A percentile compares a stretch with the other conserved stretches of the same genome.
Conservation (phyloP, 2,797 vertebrate genomes). For the Poecilia wingei region DNA sequence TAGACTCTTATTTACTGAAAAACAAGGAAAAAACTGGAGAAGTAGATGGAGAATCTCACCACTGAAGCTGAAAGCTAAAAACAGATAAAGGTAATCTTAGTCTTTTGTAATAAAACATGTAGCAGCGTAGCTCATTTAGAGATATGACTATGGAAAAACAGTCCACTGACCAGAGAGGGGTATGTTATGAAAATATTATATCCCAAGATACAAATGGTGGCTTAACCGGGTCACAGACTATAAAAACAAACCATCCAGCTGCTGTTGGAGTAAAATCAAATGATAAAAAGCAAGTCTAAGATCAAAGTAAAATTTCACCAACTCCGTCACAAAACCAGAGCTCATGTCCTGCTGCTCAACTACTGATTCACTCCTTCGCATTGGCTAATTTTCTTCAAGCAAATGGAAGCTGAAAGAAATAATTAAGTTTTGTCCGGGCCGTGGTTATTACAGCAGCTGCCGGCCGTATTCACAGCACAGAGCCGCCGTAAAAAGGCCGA, state of each 20-base stretch:
- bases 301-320: not conserved
- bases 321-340: constrained; percentile 8
- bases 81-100: not conserved
- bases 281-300: not conserved
- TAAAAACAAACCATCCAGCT: not conserved
- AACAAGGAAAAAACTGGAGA: constrained; percentile 11
- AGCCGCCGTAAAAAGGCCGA: constrained; percentile 43
- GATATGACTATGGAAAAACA: not conserved
- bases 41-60: not conserved
- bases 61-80: not conserved
- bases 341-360: constrained; percentile 21
- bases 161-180: not conserved
- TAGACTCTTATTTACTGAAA: constrained; percentile 5
- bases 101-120: not conserved
- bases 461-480: constrained; percentile 47
- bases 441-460: constrained; percentile 61
- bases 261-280: not conserved
- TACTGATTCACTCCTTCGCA: constrained; percentile 46
- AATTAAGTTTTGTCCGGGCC: constrained; percentile 60
- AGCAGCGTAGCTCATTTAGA: not conserved
- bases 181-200: not conserved
- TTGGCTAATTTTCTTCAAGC: constrained; percentile 52
- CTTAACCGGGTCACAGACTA: not conserved
- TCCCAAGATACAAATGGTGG: not conserved
- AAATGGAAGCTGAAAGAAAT: constrained; percentile 51